Conservation (phyloP, 2,797 vertebrate species). For the Enteromius unitaeniatus region DNA sequence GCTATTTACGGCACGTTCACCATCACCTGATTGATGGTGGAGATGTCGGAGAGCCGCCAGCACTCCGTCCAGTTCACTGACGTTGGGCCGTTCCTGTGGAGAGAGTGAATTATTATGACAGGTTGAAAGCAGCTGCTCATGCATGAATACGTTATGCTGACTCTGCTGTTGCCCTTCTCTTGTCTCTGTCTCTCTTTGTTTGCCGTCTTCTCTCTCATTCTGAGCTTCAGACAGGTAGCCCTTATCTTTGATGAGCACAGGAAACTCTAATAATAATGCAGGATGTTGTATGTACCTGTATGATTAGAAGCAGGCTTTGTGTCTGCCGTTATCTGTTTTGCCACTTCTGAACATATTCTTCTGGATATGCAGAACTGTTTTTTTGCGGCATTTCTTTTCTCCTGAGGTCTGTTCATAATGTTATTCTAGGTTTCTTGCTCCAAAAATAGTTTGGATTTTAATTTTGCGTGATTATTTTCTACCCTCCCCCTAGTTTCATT, state of each 20-base stretch:
- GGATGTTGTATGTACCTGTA: conserved; percentile 32
- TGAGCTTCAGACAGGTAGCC: conserved; percentile 20
- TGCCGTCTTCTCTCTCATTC: conserved; percentile 2
- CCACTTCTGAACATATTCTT: neutral
- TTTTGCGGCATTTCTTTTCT: neutral
- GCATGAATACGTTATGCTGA: conserved; percentile 33
- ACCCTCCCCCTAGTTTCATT: neutral
- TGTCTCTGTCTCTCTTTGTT: conserved; percentile 27
- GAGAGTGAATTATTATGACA: conserved; percentile 46
- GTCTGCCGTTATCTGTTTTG: neutral
- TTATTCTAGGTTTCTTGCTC: neutral
- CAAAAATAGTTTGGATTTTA: neutral
- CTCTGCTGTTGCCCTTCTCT: conserved; percentile 18
- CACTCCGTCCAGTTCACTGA: conserved; percentile 17
- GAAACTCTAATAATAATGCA: conserved; percentile 36
- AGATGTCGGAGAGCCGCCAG: conserved; percentile 18
- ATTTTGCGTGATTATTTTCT: neutral
- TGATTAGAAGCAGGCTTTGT: conserved; percentile 33
- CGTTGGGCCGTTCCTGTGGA: conserved; percentile 15
- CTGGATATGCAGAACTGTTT: neutral
- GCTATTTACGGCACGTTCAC: conserved; percentile 31
- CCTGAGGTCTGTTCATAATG: neutral
- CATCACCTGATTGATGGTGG: conserved; percentile 40
- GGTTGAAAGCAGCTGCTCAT: conserved; percentile 29
- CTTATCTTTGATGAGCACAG: conserved; percentile 47